Percentiles rank a stretch among this genome's conserved stretches.
Evolutionary conservation across 2,888 invertebrate species (phyloP).

Genomic region (Piscicola geometra): DNA sequence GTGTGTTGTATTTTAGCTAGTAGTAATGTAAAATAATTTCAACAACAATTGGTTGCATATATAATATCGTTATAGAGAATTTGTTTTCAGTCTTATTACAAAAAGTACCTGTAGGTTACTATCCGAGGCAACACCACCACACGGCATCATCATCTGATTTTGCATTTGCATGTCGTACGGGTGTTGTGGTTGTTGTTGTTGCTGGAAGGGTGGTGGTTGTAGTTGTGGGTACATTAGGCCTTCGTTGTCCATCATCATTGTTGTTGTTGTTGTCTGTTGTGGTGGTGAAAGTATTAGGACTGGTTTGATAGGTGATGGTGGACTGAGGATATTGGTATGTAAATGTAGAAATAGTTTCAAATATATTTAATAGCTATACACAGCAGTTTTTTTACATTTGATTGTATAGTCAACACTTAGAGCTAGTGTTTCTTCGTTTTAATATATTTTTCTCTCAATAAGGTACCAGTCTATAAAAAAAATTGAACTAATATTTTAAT

Average conservation of each 20-base stretch:
- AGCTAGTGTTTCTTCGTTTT: no score
- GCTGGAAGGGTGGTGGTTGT: not conserved
- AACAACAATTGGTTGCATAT: no score
- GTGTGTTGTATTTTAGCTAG: no score
- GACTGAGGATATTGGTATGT: not conserved
- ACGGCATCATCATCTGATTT: slow-evolving; percentile 5
- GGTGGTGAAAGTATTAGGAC: not conserved
- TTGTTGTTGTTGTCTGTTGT: not conserved
- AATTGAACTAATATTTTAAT: no score
- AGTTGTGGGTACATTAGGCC: not conserved
- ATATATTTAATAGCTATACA: not conserved
- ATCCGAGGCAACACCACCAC: not conserved
- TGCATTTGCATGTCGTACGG: not conserved
- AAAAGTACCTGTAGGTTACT: slow-evolving; percentile 4
- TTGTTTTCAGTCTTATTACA: no score
- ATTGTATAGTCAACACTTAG: no score
- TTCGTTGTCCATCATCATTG: slow-evolving; percentile 3
- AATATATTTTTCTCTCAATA: no score
- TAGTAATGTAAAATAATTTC: no score
- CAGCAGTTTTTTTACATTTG: no score
- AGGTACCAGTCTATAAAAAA: no score
- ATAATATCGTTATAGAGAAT: no score
- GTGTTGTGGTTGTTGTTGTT: not conserved
- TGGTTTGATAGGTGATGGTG: no score
- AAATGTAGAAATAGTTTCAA: not conserved